These are phyloP conservation scores for Desmodus rotundus DNA, from an alignment of 2,113 vertebrate species.

Conservation along the genomic window DNA sequence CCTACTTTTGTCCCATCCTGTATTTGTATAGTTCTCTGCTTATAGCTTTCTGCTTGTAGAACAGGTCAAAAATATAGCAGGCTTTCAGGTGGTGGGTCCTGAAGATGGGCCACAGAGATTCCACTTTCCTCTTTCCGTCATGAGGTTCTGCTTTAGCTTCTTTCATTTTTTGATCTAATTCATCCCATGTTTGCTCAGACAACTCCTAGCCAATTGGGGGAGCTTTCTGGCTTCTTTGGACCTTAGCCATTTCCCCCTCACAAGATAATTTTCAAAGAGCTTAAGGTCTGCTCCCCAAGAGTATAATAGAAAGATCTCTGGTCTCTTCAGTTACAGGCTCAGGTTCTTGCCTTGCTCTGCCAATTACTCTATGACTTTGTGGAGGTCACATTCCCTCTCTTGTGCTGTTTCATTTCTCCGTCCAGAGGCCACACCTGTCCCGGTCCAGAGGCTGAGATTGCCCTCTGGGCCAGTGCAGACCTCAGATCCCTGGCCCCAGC, in stretches of 20 bases:
- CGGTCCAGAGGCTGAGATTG: neutral
- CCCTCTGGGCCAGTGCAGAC: neutral
- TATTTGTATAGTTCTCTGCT: neutral
- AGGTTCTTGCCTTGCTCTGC: neutral
- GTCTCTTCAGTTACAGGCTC: neutral
- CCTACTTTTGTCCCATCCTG: neutral
- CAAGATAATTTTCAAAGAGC: neutral
- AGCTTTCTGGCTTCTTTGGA: constrained; percentile 95
- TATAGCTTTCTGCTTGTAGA: neutral
- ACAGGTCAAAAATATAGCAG: constrained; percentile 89
- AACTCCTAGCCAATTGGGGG: constrained; percentile 98
- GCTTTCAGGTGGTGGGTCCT: constrained; percentile 96
- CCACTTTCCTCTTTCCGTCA: constrained; percentile 92
- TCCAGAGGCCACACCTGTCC: neutral
- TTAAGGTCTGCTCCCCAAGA: neutral
- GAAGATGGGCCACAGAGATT: constrained; percentile 98
- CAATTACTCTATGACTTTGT: neutral
- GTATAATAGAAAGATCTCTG: neutral
- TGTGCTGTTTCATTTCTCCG: neutral
- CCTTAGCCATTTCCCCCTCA: constrained; percentile 84
- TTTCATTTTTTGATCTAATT: constrained; percentile 98
- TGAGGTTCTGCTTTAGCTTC: constrained; percentile 98
- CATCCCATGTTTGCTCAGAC: constrained; percentile 95
- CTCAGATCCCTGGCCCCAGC: neutral
- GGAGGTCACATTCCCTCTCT: neutral